Percentiles rank a stretch among this genome's conserved stretches.
phyloP scores from a whole-genome alignment of 2,888 invertebrate species.

The Mesopsocus fuscifrons region DNA sequence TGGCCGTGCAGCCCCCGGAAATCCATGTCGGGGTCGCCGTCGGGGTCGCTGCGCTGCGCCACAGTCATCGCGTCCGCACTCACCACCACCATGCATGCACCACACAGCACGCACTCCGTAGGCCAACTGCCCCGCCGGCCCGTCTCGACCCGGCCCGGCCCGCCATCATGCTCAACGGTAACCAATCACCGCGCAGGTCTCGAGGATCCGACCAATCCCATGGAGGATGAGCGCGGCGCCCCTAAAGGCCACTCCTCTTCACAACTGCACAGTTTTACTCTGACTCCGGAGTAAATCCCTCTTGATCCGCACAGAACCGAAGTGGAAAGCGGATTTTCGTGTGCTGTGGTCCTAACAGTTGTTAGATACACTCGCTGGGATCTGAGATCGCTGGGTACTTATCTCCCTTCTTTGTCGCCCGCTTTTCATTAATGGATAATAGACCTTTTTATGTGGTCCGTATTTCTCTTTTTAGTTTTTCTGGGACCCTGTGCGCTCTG shows the following conservation, averaged over 20 bases:
- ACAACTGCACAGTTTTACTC: too few relatives aligned
- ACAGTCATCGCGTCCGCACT: constrained; percentile 20
- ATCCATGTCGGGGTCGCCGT: constrained; percentile 22
- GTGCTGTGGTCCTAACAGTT: not conserved
- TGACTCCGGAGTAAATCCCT: too few relatives aligned
- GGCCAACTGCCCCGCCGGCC: not conserved
- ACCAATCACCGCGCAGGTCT: not conserved
- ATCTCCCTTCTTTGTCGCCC: too few relatives aligned
- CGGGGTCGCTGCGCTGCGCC: constrained; percentile 29
- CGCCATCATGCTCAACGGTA: not conserved
- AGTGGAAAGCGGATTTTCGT: too few relatives aligned
- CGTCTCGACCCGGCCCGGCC: not conserved
- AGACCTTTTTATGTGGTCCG: not conserved
- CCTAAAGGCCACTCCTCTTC: too few relatives aligned
- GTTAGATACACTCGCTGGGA: not conserved
- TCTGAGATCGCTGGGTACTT: not conserved
- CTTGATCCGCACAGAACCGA: too few relatives aligned
- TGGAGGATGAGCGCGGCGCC: not conserved
- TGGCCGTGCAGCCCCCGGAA: constrained; percentile 38
- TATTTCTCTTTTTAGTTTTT: not conserved
- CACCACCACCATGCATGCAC: constrained; percentile 17
- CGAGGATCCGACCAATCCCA: not conserved
- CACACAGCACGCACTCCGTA: not conserved
- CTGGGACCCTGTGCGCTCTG: not conserved
- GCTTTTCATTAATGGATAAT: not conserved